These are phyloP conservation scores for Perdita meconis DNA, from an alignment of 2,888 invertebrate genomes.

Conservation along the genomic window DNA sequence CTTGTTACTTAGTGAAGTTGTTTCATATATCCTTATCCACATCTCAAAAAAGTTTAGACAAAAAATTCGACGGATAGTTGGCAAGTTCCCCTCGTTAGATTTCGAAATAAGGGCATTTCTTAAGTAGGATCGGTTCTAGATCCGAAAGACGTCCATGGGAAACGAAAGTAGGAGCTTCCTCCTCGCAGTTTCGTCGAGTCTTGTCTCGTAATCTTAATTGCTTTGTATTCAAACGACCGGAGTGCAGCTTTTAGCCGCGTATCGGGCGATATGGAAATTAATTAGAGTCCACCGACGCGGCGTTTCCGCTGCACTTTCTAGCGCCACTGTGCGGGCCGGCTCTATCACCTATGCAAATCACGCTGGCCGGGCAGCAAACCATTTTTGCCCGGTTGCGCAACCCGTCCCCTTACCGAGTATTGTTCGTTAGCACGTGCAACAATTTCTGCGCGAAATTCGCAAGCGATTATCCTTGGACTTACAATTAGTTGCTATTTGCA, in stretches of 20 bases:
- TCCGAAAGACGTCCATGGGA: no score
- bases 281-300: slow-evolving; percentile 20
- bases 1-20: no score
- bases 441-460: not conserved
- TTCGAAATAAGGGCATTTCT: no score
- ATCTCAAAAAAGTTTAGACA: no score
- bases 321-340: slow-evolving; percentile 28
- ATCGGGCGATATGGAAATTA: slow-evolving; percentile 6
- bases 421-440: slow-evolving; percentile 2
- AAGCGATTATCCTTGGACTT: not conserved
- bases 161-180: no score
- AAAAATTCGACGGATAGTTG: no score
- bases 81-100: no score
- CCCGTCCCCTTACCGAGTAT: not conserved
- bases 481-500: no score
- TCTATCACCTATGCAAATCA: slow-evolving; percentile 35
- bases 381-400: slow-evolving; percentile 1
- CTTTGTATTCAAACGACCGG: not conserved
- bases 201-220: not conserved
- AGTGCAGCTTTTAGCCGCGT: not conserved
- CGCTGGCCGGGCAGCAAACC: slow-evolving; percentile 9
- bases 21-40: no score
- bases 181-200: no score
- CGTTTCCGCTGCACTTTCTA: slow-evolving; percentile 52
- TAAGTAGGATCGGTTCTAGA: no score